These are phyloP conservation scores for Notocelia uddmanniana DNA, from an alignment of 2,888 invertebrate genomes.

Conservation along the genomic window DNA sequence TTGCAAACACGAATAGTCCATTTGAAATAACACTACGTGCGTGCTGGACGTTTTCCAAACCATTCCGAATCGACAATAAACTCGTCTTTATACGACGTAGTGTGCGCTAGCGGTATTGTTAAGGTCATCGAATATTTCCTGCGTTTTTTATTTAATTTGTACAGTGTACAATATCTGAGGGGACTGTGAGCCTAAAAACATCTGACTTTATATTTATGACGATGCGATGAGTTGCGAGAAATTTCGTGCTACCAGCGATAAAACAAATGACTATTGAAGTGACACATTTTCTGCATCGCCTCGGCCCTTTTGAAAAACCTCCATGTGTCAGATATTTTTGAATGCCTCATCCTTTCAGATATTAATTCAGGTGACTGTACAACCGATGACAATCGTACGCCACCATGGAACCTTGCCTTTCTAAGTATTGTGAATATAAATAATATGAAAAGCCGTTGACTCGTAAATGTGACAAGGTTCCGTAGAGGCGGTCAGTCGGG, in stretches of 20 bases:
- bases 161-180: not conserved
- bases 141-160: constrained; percentile 12
- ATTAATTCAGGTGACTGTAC: not conserved
- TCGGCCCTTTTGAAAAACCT: not conserved
- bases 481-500: not conserved
- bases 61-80: constrained; percentile 33
- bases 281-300: not conserved
- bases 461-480: not conserved
- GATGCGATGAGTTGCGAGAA: not conserved
- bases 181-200: not conserved
- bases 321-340: not conserved
- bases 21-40: not conserved
- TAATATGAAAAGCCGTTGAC: not conserved
- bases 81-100: constrained; percentile 13
- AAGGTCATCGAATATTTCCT: constrained; percentile 15
- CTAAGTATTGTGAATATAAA: not conserved
- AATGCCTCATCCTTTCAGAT: not conserved
- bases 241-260: not conserved
- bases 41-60: not conserved
- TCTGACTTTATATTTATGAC: no score
- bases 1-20: not conserved
- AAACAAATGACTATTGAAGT: not conserved
- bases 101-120: not conserved
- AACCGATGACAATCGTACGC: not conserved
- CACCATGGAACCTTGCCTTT: not conserved